These are phyloP conservation scores for Nyctibius grandis DNA, from an alignment of 2,797 vertebrate genomes.

Conservation along the genomic window DNA sequence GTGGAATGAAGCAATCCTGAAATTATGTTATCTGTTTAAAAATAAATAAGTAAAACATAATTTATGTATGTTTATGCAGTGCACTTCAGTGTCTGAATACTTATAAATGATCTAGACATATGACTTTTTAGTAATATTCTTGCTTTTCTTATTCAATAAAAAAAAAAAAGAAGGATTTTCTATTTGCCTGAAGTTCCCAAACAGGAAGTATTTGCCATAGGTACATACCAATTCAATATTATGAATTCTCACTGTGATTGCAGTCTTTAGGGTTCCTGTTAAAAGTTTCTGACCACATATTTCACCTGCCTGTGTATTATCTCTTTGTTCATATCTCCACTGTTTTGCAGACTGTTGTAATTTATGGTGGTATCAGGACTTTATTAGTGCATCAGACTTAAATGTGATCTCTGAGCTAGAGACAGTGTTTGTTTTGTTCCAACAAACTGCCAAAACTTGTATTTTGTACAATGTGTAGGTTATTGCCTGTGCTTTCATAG, in stretches of 20 bases:
- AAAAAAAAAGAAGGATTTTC: background rate
- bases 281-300: background rate
- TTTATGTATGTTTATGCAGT: background rate
- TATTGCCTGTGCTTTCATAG: background rate
- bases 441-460: background rate
- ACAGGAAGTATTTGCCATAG: background rate
- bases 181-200: background rate
- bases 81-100: background rate
- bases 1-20: conserved; percentile 28
- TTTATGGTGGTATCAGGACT: background rate
- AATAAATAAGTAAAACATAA: background rate
- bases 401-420: background rate
- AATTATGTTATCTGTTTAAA: background rate
- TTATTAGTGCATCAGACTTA: background rate
- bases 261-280: background rate
- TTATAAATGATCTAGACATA: background rate
- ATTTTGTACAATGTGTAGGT: background rate
- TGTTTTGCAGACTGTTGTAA: background rate
- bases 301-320: background rate
- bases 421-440: background rate
- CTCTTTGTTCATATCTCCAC: background rate
- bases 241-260: background rate
- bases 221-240: background rate
- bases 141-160: background rate
- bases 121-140: background rate